Percentiles rank a stretch among this genome's conserved stretches.
Evolutionary conservation across 2,113 vertebrate species (phyloP).

Genomic region (Alaudala cheleensis): DNA sequence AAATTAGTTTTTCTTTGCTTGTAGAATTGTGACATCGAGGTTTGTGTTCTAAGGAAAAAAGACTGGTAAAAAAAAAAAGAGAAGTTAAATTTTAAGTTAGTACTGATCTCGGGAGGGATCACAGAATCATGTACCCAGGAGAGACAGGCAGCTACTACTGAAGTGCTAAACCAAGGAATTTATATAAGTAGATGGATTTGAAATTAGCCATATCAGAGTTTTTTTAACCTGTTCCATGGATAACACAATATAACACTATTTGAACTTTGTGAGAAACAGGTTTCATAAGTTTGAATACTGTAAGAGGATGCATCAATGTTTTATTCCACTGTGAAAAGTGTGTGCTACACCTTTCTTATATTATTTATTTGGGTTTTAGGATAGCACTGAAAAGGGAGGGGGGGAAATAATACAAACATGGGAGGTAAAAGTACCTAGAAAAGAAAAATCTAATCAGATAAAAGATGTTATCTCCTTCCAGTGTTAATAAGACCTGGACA

Average conservation of each 20-base stretch:
- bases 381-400: not conserved
- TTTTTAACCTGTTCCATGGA: rapidly evolving
- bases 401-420: too few species aligned
- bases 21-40: not conserved
- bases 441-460: not conserved
- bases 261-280: not conserved
- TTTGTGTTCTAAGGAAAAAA: not conserved
- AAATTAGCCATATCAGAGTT: not conserved
- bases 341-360: not conserved
- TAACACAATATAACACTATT: not conserved
- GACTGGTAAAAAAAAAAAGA: not conserved
- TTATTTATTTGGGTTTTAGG: not conserved
- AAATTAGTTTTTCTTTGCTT: not conserved
- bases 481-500: not conserved
- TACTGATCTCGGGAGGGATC: not conserved
- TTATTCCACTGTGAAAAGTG: not conserved
- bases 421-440: not conserved
- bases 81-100: not conserved
- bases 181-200: not conserved
- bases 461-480: not conserved
- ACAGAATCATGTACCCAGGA: not conserved
- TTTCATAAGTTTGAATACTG: not conserved
- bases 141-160: not conserved
- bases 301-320: not conserved
- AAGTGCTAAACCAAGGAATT: not conserved